Evolutionary conservation across 2,797 vertebrate genomes (phyloP).

Genomic region (Gobio occitaniae): DNA sequence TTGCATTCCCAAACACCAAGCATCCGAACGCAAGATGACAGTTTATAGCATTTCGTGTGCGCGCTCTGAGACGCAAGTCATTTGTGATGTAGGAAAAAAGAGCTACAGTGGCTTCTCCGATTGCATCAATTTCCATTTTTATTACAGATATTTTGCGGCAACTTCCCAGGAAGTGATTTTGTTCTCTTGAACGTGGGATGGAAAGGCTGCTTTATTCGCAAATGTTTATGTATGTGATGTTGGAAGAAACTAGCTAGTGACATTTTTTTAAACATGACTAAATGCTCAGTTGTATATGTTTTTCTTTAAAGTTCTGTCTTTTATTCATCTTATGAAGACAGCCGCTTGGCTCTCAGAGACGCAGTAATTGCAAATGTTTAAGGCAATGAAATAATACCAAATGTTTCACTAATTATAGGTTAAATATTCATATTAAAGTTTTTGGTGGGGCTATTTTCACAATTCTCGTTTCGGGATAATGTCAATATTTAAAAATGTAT

Average conservation of each 20-base stretch:
- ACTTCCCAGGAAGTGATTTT: neutral
- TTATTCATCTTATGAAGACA: neutral
- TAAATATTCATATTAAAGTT: neutral
- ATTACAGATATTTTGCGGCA: too few species aligned
- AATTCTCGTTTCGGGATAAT: neutral
- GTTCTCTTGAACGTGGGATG: neutral
- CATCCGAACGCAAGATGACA: too few species aligned
- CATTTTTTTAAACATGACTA: neutral
- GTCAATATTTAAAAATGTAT: neutral
- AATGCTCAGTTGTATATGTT: neutral
- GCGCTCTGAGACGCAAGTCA: too few species aligned
- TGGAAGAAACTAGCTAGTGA: neutral
- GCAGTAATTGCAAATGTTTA: neutral
- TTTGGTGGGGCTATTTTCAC: neutral
- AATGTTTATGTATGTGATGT: neutral
- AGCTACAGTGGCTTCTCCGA: too few species aligned
- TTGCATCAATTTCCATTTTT: too few species aligned
- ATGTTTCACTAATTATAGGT: neutral
- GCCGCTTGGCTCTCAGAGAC: neutral
- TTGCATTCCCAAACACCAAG: too few species aligned
- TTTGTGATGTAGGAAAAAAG: too few species aligned
- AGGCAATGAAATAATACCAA: neutral
- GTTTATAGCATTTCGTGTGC: too few species aligned
- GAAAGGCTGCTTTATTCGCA: neutral
- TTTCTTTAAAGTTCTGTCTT: neutral